phyloP scores from a whole-genome alignment of 2,113 vertebrate genomes.

The Eurystomus gularis region DNA sequence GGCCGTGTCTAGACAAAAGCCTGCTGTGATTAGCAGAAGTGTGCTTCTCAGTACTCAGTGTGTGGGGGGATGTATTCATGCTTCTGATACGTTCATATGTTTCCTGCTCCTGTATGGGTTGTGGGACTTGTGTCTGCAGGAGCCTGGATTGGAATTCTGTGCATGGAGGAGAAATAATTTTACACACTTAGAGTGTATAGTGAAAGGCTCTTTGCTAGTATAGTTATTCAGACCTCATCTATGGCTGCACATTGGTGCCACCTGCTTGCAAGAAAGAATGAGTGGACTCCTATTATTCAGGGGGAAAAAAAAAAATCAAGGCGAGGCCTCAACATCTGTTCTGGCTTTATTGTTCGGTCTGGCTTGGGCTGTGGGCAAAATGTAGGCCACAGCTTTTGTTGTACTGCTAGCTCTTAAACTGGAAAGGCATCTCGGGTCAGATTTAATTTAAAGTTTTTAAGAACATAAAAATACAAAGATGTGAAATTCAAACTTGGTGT shows the following conservation, averaged over 20 bases:
- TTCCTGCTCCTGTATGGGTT: neutral
- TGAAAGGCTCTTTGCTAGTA: neutral
- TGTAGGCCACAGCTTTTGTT: neutral
- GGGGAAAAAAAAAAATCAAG: neutral
- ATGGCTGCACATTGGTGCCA: constrained; percentile 56
- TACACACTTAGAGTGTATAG: neutral
- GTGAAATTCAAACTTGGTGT: neutral
- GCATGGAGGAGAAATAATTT: neutral
- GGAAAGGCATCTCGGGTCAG: neutral
- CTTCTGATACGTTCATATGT: neutral
- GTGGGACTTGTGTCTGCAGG: neutral
- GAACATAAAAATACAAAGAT: neutral
- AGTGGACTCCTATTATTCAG: neutral
- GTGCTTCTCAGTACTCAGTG: neutral
- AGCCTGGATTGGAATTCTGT: neutral
- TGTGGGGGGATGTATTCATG: neutral
- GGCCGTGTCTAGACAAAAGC: constrained; percentile 26
- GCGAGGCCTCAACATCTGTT: constrained; percentile 55
- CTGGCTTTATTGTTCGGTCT: constrained; percentile 7
- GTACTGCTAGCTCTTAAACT: neutral
- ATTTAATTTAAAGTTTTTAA: neutral
- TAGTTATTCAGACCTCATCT: constrained; percentile 36
- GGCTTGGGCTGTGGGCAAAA: constrained; percentile 15
- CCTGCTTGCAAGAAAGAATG: constrained; percentile 55
- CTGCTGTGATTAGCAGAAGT: neutral